Evolutionary conservation across 2,888 invertebrate genomes (phyloP), one percentile per base, ranked within the genome.

Genomic region (Dendrolimus houi): DNA sequence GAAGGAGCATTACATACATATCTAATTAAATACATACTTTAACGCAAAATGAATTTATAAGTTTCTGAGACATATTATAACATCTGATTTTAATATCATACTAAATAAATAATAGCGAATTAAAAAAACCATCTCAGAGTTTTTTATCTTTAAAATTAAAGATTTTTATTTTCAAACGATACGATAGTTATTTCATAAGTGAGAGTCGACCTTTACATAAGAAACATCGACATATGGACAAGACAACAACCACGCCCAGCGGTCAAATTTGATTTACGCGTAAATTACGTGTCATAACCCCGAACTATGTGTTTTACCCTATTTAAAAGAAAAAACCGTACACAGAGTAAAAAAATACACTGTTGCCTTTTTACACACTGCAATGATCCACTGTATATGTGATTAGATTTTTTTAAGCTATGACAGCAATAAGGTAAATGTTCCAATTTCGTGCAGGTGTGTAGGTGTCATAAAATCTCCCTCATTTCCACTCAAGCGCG

Each of bases 221-320:
- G 84, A 85, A 88, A 85, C 77, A 76, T 78, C 81, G 86, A 81
- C 90, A 90, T 90, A 90, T 90, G 90, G 71, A 79, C 78, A 70
- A 83, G 90, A 89, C 90, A 89, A 79, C 72, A 67, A 64, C 66
- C 79, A 77, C 89, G 80, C 89, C 90, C 81, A 87, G 86, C 83
- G 84, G 88, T 88, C 90, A 87, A 89, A 90, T 87, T 88, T 90
- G 90, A 90, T 90, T 89, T 89, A 90, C 89, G 87, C 88, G 77
- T 75, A 85, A 89, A 89, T 90, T 85, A 89, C 90, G 85, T 89
- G 88, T 87, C 87, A 87, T 88, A 87, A 85, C 81, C 82, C 80
- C 74, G 63, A 60, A 62, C 77, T 77, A 29, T 29, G 67, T 81
- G 77, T 68, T 70, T 71, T 71, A 73, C 47, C 29, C 29, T 29